These are phyloP conservation scores for Sitophilus oryzae DNA, from an alignment of 1,140 invertebrate species.

Conservation along the genomic window DNA sequence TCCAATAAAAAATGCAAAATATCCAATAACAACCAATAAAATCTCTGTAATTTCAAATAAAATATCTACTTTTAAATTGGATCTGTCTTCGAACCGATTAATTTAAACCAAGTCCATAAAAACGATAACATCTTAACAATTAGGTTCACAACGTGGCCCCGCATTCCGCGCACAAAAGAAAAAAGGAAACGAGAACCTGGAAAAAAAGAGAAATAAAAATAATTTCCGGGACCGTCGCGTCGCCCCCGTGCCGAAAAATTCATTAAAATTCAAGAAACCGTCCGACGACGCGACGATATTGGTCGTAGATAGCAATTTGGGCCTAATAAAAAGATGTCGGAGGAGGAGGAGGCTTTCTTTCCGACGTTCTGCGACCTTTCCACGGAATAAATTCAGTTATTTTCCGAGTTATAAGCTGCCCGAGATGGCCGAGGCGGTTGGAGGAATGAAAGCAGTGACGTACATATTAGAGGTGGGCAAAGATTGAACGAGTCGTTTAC, in stretches of 20 bases:
- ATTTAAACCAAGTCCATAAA: too few species aligned
- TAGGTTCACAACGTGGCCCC: neutral
- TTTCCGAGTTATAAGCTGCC: constrained; percentile 7
- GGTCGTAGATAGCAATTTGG: constrained; percentile 16
- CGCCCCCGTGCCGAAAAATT: neutral
- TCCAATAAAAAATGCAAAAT: too few species aligned
- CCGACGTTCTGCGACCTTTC: neutral
- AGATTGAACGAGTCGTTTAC: too few species aligned
- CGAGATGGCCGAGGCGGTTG: too few species aligned
- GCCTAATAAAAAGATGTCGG: constrained; percentile 14
- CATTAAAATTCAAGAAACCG: constrained; percentile 10
- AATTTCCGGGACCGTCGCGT: neutral
- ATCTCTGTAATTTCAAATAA: too few species aligned
- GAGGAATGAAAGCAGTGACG: too few species aligned
- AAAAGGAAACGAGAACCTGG: neutral
- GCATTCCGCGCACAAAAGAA: neutral
- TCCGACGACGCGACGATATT: constrained; percentile 11
- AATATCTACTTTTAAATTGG: too few species aligned
- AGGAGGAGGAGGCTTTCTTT: neutral
- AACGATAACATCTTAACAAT: too few species aligned
- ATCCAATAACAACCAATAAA: too few species aligned
- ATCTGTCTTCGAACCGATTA: too few species aligned
- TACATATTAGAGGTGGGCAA: too few species aligned
- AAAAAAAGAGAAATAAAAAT: neutral
- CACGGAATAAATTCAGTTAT: constrained; percentile 7